Evolutionary conservation across 2,113 vertebrate genomes (phyloP).

Genomic region (Paraplagusia blochii): DNA sequence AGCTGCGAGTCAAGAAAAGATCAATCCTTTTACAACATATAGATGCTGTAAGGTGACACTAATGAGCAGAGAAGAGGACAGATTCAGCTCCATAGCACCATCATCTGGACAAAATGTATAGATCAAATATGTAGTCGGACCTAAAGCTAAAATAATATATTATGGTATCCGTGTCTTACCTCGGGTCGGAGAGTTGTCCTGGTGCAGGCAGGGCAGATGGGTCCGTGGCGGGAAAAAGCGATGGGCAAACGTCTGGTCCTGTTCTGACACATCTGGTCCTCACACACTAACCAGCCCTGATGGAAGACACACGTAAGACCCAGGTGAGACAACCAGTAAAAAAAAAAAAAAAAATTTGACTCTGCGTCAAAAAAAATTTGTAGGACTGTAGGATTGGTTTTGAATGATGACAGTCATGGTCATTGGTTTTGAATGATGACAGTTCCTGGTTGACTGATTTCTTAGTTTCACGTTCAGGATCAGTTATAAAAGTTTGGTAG

Average conservation of each 20-base stretch:
- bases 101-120: slow-evolving; percentile 69
- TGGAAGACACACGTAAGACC: not conserved
- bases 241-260: slow-evolving; percentile 85
- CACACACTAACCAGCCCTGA: slow-evolving; percentile 94
- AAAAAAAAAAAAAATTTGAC: not conserved
- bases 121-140: not conserved
- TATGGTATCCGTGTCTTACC: slow-evolving; percentile 67
- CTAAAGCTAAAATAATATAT: not conserved
- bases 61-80: slow-evolving; percentile 30
- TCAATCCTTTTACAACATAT: slow-evolving; percentile 2
- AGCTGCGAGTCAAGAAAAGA: not conserved
- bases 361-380: too few relatives aligned
- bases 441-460: too few relatives aligned
- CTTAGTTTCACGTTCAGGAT: too few relatives aligned
- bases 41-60: slow-evolving; percentile 44
- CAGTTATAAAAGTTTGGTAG: too few relatives aligned
- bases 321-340: not conserved
- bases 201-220: slow-evolving; percentile 87
- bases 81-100: slow-evolving; percentile 77
- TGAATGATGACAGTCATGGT: too few relatives aligned
- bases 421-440: too few relatives aligned
- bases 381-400: too few relatives aligned
- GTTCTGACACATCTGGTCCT: slow-evolving; percentile 89
- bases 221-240: slow-evolving; percentile 85
- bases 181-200: slow-evolving; percentile 85